phyloP scores from a whole-genome alignment of 1,140 invertebrate species.

The Manduca sexta region DNA sequence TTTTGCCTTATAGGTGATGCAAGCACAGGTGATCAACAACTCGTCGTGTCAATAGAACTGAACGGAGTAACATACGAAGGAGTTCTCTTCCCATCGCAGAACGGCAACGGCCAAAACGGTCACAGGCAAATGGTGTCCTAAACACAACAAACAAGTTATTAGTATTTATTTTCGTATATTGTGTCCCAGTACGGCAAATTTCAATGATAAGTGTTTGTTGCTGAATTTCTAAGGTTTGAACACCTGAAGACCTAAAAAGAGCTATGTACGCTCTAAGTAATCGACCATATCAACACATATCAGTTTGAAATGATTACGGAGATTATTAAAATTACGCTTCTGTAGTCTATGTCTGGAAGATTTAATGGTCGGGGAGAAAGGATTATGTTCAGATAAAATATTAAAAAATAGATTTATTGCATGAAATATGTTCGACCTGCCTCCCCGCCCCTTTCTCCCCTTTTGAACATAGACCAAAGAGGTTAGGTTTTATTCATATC shows the following conservation, averaged over 20 bases:
- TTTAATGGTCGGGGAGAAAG: neutral
- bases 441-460: neutral
- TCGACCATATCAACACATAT: too few species aligned
- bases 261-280: too few species aligned
- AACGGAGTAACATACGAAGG: slow-evolving; percentile 95
- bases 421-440: neutral
- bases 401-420: neutral
- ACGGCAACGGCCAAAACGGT: slow-evolving; percentile 71
- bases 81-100: slow-evolving; percentile 83
- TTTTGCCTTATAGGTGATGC: slow-evolving; percentile 75
- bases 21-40: slow-evolving; percentile 85
- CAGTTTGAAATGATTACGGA: too few species aligned
- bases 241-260: too few species aligned
- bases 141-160: slow-evolving; percentile 6
- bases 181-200: neutral
- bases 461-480: neutral
- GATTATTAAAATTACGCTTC: too few species aligned
- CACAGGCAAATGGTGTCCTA: slow-evolving; percentile 68
- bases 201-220: too few species aligned
- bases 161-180: neutral
- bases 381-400: neutral
- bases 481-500: too few species aligned
- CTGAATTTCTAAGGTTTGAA: too few species aligned
- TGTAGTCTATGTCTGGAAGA: neutral
- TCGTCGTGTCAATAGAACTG: slow-evolving; percentile 96